Conservation (phyloP, 2,113 vertebrate species). For the Neogale vison region DNA sequence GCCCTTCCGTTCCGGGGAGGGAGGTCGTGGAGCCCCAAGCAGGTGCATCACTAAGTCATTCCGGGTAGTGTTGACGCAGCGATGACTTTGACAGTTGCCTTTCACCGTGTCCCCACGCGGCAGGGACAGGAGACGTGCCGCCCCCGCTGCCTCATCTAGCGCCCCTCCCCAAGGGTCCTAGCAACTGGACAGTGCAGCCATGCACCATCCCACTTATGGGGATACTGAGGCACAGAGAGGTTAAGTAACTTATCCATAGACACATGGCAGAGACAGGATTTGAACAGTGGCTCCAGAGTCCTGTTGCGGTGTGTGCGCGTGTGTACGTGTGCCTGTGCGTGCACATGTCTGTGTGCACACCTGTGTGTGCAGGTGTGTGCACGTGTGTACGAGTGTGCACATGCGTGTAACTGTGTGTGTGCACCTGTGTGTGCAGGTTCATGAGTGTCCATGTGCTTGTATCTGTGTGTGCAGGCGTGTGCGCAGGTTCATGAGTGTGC, state of each 20-base stretch:
- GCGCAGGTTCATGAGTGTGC: rapidly evolving
- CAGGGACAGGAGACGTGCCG: not conserved
- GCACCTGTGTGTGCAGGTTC: too few species aligned
- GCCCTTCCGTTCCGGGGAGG: not conserved
- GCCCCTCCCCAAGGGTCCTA: not conserved
- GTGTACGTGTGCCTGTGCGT: too few species aligned
- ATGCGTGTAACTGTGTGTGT: not conserved
- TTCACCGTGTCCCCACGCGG: not conserved
- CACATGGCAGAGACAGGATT: not conserved
- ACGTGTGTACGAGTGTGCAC: not conserved
- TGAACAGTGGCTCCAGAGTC: not conserved
- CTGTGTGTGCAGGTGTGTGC: too few species aligned
- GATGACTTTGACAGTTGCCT: rapidly evolving
- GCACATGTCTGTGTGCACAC: not conserved
- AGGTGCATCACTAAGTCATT: too few species aligned
- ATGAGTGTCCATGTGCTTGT: too few species aligned
- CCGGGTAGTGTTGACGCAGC: rapidly evolving
- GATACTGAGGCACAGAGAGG: not conserved
- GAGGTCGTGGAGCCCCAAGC: not conserved
- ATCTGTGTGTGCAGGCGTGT: not conserved
- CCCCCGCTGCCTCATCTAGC: not conserved
- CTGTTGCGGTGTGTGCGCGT: not conserved
- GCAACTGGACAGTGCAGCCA: rapidly evolving
- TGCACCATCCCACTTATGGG: not conserved
- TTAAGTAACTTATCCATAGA: not conserved